A percentile compares a stretch with the other conserved stretches of the same genome.
phyloP scores from a whole-genome alignment of 35 echinoderm and acorn worm genomes.

The Ophioderma brevispina region DNA sequence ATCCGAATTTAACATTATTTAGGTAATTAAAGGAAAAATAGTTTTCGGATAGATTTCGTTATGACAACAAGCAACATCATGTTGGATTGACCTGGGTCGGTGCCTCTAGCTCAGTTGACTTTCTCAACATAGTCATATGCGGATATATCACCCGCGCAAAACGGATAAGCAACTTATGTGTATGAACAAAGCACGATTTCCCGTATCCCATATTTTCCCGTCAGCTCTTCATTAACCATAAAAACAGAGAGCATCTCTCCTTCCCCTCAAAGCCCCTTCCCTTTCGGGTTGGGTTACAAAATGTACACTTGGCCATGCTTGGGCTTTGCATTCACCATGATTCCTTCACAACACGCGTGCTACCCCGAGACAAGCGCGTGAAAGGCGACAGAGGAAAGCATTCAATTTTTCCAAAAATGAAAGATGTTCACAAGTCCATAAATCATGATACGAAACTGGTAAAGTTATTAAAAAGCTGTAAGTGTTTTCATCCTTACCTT shows the following conservation, averaged over 20 bases:
- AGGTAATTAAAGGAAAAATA: no score
- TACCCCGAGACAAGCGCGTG: not conserved
- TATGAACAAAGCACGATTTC: not conserved
- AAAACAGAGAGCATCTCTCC: conserved; percentile 5
- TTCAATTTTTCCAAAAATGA: conserved; percentile 1
- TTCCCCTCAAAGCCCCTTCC: not conserved
- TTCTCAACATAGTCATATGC: no score
- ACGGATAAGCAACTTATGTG: not conserved
- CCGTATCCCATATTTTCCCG: not conserved
- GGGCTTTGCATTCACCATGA: not conserved
- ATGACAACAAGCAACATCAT: no score
- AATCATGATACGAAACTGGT: not conserved
- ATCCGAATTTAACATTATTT: no score
- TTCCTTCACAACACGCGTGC: not conserved
- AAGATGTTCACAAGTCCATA: not conserved
- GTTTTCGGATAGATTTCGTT: no score
- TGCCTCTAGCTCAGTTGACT: no score
- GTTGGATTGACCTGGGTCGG: no score
- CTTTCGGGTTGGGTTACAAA: not conserved
- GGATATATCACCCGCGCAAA: no score
- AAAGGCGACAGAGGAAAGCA: conserved; percentile 7
- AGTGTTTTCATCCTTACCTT: conserved; percentile 5
- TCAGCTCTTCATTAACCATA: conserved; percentile 1
- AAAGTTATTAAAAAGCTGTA: not conserved
- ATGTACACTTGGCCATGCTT: not conserved